phyloP scores from a whole-genome alignment of 1,140 invertebrate species.

The Diorhabda carinulata region DNA sequence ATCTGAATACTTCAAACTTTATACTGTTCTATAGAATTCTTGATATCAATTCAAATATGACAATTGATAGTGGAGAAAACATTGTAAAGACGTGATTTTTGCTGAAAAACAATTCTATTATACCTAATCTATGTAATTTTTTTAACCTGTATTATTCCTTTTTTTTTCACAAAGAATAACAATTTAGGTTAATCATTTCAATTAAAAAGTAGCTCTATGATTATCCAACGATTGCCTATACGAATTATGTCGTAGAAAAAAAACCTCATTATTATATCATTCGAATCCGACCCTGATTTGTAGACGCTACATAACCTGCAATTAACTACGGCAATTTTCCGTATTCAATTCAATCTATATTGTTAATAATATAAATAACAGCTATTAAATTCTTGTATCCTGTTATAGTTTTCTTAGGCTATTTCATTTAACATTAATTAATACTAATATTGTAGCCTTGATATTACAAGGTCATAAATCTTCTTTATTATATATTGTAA shows the following conservation, averaged over 20 bases:
- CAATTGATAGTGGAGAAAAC: too few species aligned
- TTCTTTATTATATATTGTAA: not conserved
- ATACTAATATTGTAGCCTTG: not conserved
- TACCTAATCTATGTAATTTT: too few species aligned
- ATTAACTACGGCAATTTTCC: not conserved
- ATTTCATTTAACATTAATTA: conserved; percentile 6
- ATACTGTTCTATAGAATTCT: too few species aligned
- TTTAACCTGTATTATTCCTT: too few species aligned
- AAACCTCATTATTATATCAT: not conserved
- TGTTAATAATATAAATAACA: not conserved
- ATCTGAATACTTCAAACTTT: too few species aligned
- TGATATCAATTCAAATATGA: too few species aligned
- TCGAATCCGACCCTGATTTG: not conserved
- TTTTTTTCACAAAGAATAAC: too few species aligned
- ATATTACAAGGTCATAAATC: not conserved
- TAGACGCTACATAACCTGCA: not conserved
- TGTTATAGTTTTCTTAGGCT: conserved; percentile 11
- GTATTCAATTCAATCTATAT: conserved; percentile 3
- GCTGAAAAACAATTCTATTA: too few species aligned
- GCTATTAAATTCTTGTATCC: conserved; percentile 6
- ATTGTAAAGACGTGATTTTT: too few species aligned
- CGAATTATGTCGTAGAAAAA: conserved; percentile 3
- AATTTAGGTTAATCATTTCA: too few species aligned
- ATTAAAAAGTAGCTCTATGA: too few species aligned
- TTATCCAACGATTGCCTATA: too few species aligned